Base-by-base conservation (phyloP, 2,888 invertebrate species). In the Eristalinus aeneus region DNA sequence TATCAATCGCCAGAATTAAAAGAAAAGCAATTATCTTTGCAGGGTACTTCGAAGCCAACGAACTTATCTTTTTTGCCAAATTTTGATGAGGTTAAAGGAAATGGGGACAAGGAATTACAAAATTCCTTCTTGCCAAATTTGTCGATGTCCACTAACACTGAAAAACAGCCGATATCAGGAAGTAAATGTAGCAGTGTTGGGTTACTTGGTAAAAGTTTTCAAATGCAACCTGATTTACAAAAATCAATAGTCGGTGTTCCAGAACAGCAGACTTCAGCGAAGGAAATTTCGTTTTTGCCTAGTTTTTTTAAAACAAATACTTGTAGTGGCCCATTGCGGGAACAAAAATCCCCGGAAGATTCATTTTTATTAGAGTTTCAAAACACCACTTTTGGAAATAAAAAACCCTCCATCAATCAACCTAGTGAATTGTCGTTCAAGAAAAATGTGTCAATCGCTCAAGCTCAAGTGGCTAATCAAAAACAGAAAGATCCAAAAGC, bases 361-460 rank as follows among this genome's bases (percentile, higher is more conserved):
- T 74, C 78, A 2, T 86, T 86, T 63, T 9, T 86, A 12, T 56
- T 77, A 1, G 86, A 73, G 0, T 86, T 86, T 46, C 82, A 81
- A 9, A 86, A 72, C 69, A 73, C 73, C 9, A 68, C 72, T 0
- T 60, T 80, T 64, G 75, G 76, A 16, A 46, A 16, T 16, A 16
- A 5, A 6, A 46, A 46, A 71, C 36, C 85, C 9, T 68, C 88
- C 90, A 1, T 90, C 90, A 0, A n/a, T n/a, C n/a, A n/a, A n/a
- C n/a, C n/a, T n/a, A n/a, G n/a, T n/a, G 89, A 90, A 64, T 88
- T 89, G 89, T 11, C 64, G 1, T n/a, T 16, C 11, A 64, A 64
- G 56, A 56, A 56, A 12, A 46, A 46, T 16, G 8, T 16, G 1
- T 46, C 46, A 3, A 46, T 8, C 16, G 46, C 16, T 16, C n/a